Percentiles rank a stretch among this genome's conserved stretches.
Conservation (phyloP, 2,113 vertebrate species). For the Phycodurus eques region DNA sequence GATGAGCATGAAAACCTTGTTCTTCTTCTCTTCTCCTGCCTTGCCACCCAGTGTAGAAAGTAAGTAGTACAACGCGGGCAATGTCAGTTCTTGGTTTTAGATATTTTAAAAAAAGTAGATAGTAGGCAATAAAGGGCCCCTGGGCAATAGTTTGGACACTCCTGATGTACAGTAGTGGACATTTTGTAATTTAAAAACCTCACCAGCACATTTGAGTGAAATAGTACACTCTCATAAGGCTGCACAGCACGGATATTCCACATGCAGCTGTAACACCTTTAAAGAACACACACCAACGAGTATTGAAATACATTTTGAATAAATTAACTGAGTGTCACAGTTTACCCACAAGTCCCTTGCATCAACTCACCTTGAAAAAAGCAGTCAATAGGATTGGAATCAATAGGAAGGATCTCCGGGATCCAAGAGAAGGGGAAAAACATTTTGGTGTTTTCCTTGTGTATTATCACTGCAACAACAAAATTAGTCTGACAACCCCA, state of each 20-base stretch:
- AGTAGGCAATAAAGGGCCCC: not conserved
- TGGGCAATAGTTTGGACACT: not conserved
- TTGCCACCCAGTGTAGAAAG: not conserved
- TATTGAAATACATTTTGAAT: not conserved
- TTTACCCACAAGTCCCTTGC: not conserved
- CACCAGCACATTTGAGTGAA: slow-evolving; percentile 79
- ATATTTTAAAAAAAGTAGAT: not conserved
- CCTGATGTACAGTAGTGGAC: not conserved
- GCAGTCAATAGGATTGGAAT: slow-evolving; percentile 66
- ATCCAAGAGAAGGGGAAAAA: slow-evolving; percentile 71
- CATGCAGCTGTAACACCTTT: slow-evolving; percentile 81
- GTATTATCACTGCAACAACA: not conserved
- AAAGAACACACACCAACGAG: not conserved
- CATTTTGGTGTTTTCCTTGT: slow-evolving; percentile 33
- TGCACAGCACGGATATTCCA: slow-evolving; percentile 78
- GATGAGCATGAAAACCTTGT: not conserved
- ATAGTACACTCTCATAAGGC: slow-evolving; percentile 78
- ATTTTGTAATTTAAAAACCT: slow-evolving; percentile 49
- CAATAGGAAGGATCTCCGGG: slow-evolving; percentile 43
- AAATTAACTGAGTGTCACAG: not conserved
- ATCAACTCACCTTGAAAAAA: slow-evolving; percentile 78
- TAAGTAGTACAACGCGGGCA: not conserved
- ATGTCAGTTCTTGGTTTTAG: not conserved
- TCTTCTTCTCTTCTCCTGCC: not conserved
- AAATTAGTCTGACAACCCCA: slow-evolving; percentile 1